Evolutionary conservation across 2,797 vertebrate genomes (phyloP).

Genomic region (Coracias cyanogaster): DNA sequence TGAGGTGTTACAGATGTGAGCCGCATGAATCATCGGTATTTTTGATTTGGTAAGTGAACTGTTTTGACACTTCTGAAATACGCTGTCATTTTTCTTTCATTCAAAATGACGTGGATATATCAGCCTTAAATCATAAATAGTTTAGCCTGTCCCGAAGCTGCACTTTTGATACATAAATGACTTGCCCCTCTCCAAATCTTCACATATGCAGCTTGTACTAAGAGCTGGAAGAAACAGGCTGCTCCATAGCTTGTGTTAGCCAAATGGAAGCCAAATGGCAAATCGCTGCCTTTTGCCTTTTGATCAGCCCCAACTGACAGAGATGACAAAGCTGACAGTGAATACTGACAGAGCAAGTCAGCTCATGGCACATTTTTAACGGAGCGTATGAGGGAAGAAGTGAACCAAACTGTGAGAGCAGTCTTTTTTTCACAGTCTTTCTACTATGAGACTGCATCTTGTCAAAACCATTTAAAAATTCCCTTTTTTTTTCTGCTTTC

Average conservation of each 20-base stretch:
- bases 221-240: background rate
- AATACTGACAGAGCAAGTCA: background rate
- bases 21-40: background rate
- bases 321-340: background rate
- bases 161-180: background rate
- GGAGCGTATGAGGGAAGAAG: background rate
- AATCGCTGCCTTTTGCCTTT: background rate
- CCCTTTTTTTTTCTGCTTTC: background rate
- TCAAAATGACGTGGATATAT: background rate
- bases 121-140: background rate
- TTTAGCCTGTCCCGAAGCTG: background rate
- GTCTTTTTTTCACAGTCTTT: background rate
- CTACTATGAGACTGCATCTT: background rate
- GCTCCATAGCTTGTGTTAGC: background rate
- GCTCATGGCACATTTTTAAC: background rate
- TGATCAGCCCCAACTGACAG: background rate
- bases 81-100: background rate
- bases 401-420: background rate
- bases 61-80: slow-evolving; percentile 18
- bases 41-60: background rate
- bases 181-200: background rate
- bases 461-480: background rate
- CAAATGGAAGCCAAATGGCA: background rate
- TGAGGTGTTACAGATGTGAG: background rate
- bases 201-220: background rate